Evolutionary conservation across 1,140 invertebrate genomes (phyloP).

Genomic region (Leucophenga varia): DNA sequence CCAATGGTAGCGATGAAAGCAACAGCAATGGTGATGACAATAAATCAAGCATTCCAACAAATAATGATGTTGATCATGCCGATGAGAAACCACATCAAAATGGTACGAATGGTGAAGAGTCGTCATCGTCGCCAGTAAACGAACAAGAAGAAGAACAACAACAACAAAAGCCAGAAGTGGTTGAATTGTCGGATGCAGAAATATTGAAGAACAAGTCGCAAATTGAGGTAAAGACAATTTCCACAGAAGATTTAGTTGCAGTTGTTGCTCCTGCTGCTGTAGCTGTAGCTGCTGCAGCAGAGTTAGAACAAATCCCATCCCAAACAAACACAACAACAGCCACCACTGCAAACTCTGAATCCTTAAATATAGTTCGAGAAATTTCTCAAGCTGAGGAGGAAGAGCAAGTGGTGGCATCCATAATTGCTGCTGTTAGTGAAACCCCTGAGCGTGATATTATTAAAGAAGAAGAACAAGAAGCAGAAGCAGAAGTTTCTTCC

Average conservation of each 20-base stretch:
- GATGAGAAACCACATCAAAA: constrained; percentile 40
- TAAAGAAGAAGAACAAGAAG: not conserved
- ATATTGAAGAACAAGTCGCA: constrained; percentile 47
- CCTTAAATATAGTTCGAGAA: no score
- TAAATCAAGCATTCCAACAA: constrained; percentile 27
- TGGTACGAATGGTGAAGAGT: constrained; percentile 34
- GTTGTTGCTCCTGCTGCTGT: constrained; percentile 6
- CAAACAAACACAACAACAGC: constrained; percentile 23
- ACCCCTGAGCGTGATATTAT: constrained; percentile 10
- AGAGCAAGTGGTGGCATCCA: constrained; percentile 43
- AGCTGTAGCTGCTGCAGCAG: constrained; percentile 19
- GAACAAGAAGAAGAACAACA: no score
- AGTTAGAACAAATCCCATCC: constrained; percentile 49
- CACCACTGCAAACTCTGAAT: constrained; percentile 8
- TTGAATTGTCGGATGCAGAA: constrained; percentile 31
- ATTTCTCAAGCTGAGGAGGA: constrained; percentile 35
- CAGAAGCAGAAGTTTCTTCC: not conserved
- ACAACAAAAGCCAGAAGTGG: constrained; percentile 39
- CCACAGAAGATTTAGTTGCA: constrained; percentile 20
- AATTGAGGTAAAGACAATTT: constrained; percentile 50
- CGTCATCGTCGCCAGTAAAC: constrained; percentile 38
- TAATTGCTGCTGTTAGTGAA: constrained; percentile 40
- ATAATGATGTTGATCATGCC: constrained; percentile 18
- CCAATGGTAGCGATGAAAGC: constrained; percentile 26
- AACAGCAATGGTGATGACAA: not conserved